These are phyloP conservation scores for Limnothrissa miodon DNA, from an alignment of 2,113 vertebrate species.

Conservation along the genomic window DNA sequence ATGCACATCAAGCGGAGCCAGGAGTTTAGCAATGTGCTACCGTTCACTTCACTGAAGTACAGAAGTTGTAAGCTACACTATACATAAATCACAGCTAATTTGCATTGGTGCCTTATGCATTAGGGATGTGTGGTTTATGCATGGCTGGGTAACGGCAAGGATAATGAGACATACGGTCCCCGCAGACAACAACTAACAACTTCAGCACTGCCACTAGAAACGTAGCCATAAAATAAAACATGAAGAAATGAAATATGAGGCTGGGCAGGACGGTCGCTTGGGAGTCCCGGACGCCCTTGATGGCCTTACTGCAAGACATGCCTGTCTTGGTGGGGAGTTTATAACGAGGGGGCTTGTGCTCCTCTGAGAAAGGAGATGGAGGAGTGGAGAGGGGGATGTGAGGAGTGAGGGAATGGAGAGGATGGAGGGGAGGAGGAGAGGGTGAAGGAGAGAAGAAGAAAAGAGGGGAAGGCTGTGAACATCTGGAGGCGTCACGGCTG, in stretches of 20 bases:
- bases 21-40: not conserved
- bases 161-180: constrained; percentile 12
- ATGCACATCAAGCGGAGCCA: not conserved
- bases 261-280: not conserved
- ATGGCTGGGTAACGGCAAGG: not conserved
- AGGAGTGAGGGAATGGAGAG: not conserved
- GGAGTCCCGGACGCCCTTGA: not conserved
- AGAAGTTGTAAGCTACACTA: not conserved
- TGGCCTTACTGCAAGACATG: not conserved
- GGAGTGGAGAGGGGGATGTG: not conserved
- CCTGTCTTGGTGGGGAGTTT: not conserved
- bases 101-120: not conserved
- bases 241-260: not conserved
- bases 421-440: not conserved
- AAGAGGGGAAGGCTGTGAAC: constrained; percentile 10
- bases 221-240: not conserved
- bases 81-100: constrained; percentile 6
- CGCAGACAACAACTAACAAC: not conserved
- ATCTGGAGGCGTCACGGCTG: constrained; percentile 36
- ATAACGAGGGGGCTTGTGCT: not conserved
- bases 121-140: not conserved
- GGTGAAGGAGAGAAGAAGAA: not conserved
- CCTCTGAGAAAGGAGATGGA: not conserved
- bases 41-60: not conserved
- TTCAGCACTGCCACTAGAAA: not conserved